Conservation (phyloP, 2,113 vertebrate species). For the Passer domesticus region DNA sequence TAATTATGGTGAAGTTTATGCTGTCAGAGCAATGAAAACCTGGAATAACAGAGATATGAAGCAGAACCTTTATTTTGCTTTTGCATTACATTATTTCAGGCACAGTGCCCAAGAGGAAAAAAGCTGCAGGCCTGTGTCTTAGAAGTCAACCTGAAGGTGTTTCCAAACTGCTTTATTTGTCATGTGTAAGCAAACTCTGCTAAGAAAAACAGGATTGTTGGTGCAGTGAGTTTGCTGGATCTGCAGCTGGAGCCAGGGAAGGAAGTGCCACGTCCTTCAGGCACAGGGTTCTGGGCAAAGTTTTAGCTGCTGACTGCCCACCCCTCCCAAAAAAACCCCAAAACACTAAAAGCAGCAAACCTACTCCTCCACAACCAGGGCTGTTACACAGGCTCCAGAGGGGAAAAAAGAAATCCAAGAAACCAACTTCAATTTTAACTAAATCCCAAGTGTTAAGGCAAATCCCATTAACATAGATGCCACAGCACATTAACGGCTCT, state of each 20-base stretch:
- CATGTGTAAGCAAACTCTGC: not conserved
- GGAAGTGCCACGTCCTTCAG: not conserved
- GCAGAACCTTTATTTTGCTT: not conserved
- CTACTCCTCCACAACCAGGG: not conserved
- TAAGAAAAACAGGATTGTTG: not conserved
- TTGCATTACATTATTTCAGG: not conserved
- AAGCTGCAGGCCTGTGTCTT: not conserved
- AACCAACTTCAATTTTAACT: not conserved
- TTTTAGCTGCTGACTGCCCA: not conserved
- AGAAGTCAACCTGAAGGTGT: conserved; percentile 3
- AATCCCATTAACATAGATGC: not conserved
- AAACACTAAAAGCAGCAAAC: not conserved
- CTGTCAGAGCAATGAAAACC: conserved; percentile 24
- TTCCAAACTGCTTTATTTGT: not conserved
- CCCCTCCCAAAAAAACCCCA: not conserved
- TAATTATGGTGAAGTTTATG: not conserved
- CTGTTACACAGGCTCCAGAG: not conserved
- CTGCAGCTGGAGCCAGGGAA: not conserved
- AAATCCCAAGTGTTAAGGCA: not conserved
- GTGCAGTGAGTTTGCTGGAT: not conserved
- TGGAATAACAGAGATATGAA: conserved; percentile 14
- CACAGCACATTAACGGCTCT: not conserved
- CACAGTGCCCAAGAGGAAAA: not conserved
- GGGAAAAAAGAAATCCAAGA: not conserved
- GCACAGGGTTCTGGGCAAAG: not conserved